Base-by-base conservation (phyloP, 2,113 vertebrate species). In the Mus musculus region DNA sequence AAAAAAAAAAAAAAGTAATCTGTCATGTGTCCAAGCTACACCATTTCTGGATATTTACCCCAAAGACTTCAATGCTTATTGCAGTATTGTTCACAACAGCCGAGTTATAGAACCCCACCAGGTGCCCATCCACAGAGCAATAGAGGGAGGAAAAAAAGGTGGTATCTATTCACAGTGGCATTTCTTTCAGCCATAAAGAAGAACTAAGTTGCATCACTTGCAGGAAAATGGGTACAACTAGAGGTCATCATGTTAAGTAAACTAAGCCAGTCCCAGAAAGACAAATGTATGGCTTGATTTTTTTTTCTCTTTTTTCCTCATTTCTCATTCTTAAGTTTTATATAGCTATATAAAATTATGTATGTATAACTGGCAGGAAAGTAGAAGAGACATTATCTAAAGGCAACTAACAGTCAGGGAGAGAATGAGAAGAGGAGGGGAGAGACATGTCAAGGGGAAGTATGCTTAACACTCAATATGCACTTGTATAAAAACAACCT, bases 341-440 rank as follows among this genome's bases (percentile, higher is more conserved):
- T 28, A 39, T 7, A 72, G 14, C 52, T 28, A 72, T 14, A 56
- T 56, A 54, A 72, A 88, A 5, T 33, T 36, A 56, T n/a, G 42
- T 87, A 11, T 22, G 42, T 49, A 30, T 65, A 65, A 42, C 22
- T 42, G 2, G 46, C 30, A 36, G 33, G 17, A 52, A 12, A 0
- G 4, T 87, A 36, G 33, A 54, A 9, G 33, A 54, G 49, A 72
- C n/a, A 72, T 72, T 9, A 39, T n/a, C 46, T 72, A 56, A 72
- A n/a, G 67, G 69, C 1, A 24, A 26, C 14, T 17, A 61, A 9
- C 56, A 84, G 81, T 6, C n/a, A 84, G 30, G 46, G 36, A 26
- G 33, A 54, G 12, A 4, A 5, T 28, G 24, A 52, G 12, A 22
- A 8, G 3, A 0, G 36, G 0, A 73, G 69, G 7, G 86, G 1